Evolutionary conservation across 1,140 invertebrate genomes (phyloP), one percentile per base, ranked within the genome.

Genomic region (Diuraphis noxia): DNA sequence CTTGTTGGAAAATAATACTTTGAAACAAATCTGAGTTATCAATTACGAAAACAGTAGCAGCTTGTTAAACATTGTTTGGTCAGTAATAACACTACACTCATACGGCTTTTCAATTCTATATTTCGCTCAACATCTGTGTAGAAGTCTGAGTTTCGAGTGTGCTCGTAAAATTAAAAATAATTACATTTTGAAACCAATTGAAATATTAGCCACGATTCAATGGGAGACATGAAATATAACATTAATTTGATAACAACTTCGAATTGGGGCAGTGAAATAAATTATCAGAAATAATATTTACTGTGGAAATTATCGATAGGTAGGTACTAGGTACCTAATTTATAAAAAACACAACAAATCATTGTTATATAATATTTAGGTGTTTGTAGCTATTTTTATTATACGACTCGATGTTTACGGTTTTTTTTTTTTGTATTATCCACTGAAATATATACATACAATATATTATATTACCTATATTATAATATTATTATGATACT

Each of bases 141-240:
- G 56, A 36, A 79, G 77, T 79, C 19, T 23, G 77, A 79, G 34
- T 36, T 79, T 79, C 77, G 34, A 38, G 34, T 34, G 17, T 79
- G 77, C 21, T 79, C 36, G n/a, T 79, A 38, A 79, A 79, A 79
- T 79, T 38, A 79, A 79, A 79, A 79, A 38, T 79, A 79, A 79
- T 79, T 79, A 38, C 36, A 79, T 79, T 79, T 72, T 34, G 34
- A 79, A 23, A 79, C 56, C 56, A 72, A 36, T 79, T 34, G 77
- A 79, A 36, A 79, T 34, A 79, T 38, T 8, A 34, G 7, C 34
- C 34, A 21, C 19, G 19, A 79, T 79, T 79, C 77, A 23, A 79
- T 19, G 77, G 21, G 21, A 79, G 34, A 38, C 23, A 79, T 38
- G 3, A 77, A 77, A 21, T 77, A 77, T 77, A 77, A 79, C 21